Percentiles rank a stretch among this genome's conserved stretches.
Conservation (phyloP, 2,113 vertebrate genomes). For the Apteryx owenii region DNA sequence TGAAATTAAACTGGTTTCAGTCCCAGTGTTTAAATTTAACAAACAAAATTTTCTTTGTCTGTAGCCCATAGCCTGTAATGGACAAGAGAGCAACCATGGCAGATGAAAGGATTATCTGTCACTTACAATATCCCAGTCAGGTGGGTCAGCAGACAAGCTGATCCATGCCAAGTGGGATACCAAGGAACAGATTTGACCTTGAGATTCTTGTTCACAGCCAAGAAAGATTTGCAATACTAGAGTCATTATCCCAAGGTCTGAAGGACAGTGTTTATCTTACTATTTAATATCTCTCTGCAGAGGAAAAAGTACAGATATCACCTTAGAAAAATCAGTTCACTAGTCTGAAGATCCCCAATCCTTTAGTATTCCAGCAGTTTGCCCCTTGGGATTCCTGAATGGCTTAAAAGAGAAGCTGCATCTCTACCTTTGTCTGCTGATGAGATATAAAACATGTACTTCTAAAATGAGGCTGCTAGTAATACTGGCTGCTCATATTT, state of each 20-base stretch:
- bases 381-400: neutral
- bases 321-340: neutral
- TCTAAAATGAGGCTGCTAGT: neutral
- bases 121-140: slow-evolving; percentile 34
- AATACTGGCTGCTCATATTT: neutral
- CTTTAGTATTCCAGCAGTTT: neutral
- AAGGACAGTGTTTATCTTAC: neutral
- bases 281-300: neutral
- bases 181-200: slow-evolving; percentile 57
- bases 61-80: neutral
- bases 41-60: neutral
- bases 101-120: slow-evolving; percentile 60
- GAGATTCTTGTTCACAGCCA: slow-evolving; percentile 42
- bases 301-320: neutral
- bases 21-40: neutral
- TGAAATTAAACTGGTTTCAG: neutral
- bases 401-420: neutral
- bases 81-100: neutral
- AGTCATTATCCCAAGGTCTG: neutral
- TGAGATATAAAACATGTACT: neutral
- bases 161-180: slow-evolving; percentile 65
- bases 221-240: slow-evolving; percentile 27
- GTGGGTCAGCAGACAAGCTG: slow-evolving; percentile 43
- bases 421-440: neutral
- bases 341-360: neutral